Conservation (phyloP, 2,113 vertebrate species). For the Urocitellus parryii region DNA sequence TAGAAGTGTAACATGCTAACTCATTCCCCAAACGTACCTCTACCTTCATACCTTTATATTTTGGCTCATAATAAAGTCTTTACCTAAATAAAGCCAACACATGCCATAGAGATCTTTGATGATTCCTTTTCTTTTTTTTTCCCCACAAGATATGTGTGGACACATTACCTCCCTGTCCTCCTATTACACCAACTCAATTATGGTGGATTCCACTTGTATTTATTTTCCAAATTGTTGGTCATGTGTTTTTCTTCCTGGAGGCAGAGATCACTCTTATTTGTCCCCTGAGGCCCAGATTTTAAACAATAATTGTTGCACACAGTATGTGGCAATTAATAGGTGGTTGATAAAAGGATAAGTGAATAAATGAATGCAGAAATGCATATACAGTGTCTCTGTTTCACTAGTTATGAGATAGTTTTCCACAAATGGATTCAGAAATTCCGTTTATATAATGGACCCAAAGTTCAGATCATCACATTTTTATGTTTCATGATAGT, state of each 20-base stretch:
- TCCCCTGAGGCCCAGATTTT: conserved; percentile 9
- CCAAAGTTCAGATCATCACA: conserved; percentile 57
- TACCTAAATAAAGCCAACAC: neutral
- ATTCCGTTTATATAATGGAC: conserved; percentile 27
- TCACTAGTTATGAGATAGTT: conserved; percentile 30
- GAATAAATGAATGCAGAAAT: neutral
- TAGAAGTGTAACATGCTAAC: neutral
- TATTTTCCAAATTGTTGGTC: conserved; percentile 20
- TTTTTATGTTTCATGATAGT: conserved; percentile 62
- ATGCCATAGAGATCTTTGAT: neutral
- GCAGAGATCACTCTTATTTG: neutral
- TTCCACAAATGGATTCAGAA: conserved; percentile 44
- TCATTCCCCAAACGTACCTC: neutral
- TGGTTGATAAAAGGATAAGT: neutral
- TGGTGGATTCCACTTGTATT: neutral
- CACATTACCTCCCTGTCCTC: neutral
- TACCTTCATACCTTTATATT: neutral
- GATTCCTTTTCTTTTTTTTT: neutral
- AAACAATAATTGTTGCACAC: neutral
- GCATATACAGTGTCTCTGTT: neutral
- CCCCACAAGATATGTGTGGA: neutral
- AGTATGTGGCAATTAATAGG: neutral
- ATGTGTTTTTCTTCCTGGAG: neutral
- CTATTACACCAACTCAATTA: neutral
- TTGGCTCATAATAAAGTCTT: neutral